A percentile compares a stretch with the other conserved stretches of the same genome.
Conservation (phyloP, 2,888 invertebrate genomes). For the Dicranocentrus wangi region DNA sequence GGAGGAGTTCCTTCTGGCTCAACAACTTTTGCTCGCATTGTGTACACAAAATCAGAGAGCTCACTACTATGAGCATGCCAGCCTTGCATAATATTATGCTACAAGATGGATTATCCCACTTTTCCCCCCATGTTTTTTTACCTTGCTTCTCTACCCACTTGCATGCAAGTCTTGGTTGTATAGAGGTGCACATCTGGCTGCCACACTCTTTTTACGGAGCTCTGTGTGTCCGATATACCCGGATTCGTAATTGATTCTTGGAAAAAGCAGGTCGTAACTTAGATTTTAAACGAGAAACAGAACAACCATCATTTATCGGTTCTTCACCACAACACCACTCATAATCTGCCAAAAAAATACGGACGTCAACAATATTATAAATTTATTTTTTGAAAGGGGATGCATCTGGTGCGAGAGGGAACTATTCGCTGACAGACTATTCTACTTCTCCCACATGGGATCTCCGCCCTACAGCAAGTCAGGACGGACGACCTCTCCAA, state of each 20-base stretch:
- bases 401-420: too few relatives aligned
- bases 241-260: slow-evolving; percentile 35
- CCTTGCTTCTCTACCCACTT: too few relatives aligned
- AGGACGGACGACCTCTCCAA: too few relatives aligned
- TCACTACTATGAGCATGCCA: too few relatives aligned
- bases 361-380: slow-evolving; percentile 28
- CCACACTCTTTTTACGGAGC: background rate
- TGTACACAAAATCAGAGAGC: too few relatives aligned
- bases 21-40: too few relatives aligned
- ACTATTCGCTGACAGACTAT: too few relatives aligned
- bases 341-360: background rate
- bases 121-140: background rate
- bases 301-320: slow-evolving; percentile 37
- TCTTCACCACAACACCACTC: slow-evolving; percentile 22
- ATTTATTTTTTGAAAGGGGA: slow-evolving; percentile 19
- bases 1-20: too few relatives aligned
- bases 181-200: slow-evolving; percentile 36
- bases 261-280: slow-evolving; percentile 28
- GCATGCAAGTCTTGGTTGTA: background rate
- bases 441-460: too few relatives aligned
- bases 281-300: slow-evolving; percentile 21
- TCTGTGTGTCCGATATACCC: background rate
- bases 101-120: slow-evolving; percentile 8
- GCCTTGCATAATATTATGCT: background rate
- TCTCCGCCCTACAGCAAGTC: too few relatives aligned